A percentile compares a stretch with the other conserved stretches of the same genome.
Conservation (phyloP, 2,113 vertebrate genomes). For the Excalfactoria chinensis region DNA sequence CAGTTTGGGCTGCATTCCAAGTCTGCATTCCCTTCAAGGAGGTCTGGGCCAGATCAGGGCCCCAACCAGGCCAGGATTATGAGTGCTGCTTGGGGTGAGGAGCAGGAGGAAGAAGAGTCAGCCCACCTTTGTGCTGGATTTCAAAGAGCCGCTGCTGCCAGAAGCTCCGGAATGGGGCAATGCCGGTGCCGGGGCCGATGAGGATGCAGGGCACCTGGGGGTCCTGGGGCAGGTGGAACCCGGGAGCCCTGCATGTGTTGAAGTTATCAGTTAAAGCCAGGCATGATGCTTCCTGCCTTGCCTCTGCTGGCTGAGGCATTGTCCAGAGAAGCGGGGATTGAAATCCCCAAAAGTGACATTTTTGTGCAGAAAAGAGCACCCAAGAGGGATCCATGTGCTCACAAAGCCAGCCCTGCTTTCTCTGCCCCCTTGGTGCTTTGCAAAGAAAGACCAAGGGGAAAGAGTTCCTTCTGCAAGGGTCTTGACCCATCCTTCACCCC, state of each 20-base stretch:
- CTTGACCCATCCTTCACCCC: background rate
- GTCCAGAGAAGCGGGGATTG: too few species aligned
- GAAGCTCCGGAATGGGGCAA: conserved; percentile 98
- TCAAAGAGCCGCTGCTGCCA: conserved; percentile 96
- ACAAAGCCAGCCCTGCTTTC: background rate
- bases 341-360: background rate
- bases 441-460: background rate
- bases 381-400: fast-evolving
- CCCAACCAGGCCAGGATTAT: background rate
- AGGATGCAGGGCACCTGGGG: conserved; percentile 93
- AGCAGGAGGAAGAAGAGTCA: fast-evolving
- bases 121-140: conserved; percentile 90
- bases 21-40: background rate
- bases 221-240: conserved; percentile 94
- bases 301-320: background rate
- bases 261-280: background rate
- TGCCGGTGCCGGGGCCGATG: conserved; percentile 94
- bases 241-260: conserved; percentile 80
- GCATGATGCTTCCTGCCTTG: background rate
- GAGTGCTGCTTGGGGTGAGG: fast-evolving
- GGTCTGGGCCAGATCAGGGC: background rate
- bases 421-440: background rate
- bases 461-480: background rate
- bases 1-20: background rate
- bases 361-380: background rate